Evolutionary conservation across 2,113 vertebrate genomes (phyloP).

Genomic region (Python bivittatus): DNA sequence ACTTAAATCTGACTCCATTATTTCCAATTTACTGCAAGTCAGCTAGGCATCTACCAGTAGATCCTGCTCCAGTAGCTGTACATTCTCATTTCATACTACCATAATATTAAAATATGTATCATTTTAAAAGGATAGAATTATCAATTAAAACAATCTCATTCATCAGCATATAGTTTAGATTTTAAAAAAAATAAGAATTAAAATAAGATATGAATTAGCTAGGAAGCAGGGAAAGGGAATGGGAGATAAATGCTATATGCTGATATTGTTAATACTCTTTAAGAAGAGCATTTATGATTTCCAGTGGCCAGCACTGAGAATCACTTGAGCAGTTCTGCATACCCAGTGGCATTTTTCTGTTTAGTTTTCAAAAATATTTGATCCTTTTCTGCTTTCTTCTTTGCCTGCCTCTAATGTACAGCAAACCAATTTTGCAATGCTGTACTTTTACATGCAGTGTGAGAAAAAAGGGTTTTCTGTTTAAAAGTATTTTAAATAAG

Average conservation of each 20-base stretch:
- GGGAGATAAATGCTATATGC: not conserved
- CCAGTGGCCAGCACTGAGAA: not conserved
- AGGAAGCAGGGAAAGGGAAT: not conserved
- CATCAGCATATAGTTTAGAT: not conserved
- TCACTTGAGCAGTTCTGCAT: not conserved
- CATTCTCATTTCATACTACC: not conserved
- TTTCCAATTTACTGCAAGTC: not conserved
- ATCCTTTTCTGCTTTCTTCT: not conserved
- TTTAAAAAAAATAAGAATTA: not conserved
- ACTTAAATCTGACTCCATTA: not conserved
- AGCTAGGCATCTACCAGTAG: not conserved
- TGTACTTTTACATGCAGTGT: not conserved
- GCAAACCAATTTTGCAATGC: not conserved
- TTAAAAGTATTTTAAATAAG: not conserved
- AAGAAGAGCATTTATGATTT: not conserved
- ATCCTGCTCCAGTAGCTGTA: not conserved
- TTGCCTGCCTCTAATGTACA: not conserved
- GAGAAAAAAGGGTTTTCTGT: not conserved
- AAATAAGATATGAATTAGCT: not conserved
- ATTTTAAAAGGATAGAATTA: not conserved
- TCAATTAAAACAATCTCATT: not conserved
- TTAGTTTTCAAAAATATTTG: not conserved
- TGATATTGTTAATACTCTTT: not conserved
- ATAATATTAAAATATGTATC: not conserved
- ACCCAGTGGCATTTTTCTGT: not conserved